phyloP scores from a whole-genome alignment of 2,888 invertebrate genomes.

The Apamea crenata region DNA sequence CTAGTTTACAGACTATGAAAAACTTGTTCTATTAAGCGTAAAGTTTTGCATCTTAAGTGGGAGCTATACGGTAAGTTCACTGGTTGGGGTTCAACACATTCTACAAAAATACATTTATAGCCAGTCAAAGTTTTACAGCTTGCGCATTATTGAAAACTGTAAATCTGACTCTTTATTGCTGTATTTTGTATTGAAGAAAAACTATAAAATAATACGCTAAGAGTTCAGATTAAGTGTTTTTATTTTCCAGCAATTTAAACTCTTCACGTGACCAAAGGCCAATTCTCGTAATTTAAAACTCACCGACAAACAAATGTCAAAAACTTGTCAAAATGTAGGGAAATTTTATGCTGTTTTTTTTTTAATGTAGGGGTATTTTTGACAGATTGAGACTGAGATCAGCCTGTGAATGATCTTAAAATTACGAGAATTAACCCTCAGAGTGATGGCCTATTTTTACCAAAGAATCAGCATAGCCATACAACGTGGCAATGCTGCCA shows the following conservation, averaged over 20 bases:
- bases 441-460: neutral
- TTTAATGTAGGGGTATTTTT: no score
- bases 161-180: slow-evolving; percentile 29
- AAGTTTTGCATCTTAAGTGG: slow-evolving; percentile 24
- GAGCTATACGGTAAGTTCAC: slow-evolving; percentile 23
- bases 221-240: neutral
- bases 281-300: no score
- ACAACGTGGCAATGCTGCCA: no score
- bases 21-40: slow-evolving; percentile 22
- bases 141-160: slow-evolving; percentile 39
- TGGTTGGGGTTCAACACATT: slow-evolving; percentile 33
- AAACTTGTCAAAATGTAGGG: no score
- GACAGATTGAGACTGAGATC: no score
- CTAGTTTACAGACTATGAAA: slow-evolving; percentile 14
- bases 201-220: neutral
- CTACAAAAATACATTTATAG: slow-evolving; percentile 35
- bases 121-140: slow-evolving; percentile 19
- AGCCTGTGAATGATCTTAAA: no score
- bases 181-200: slow-evolving; percentile 23
- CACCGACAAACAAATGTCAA: no score
- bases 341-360: no score
- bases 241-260: neutral
- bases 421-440: no score
- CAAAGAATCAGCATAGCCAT: neutral
- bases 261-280: neutral